Evolutionary conservation across 2,113 vertebrate genomes (phyloP).

Genomic region (Pluvianellus socialis): DNA sequence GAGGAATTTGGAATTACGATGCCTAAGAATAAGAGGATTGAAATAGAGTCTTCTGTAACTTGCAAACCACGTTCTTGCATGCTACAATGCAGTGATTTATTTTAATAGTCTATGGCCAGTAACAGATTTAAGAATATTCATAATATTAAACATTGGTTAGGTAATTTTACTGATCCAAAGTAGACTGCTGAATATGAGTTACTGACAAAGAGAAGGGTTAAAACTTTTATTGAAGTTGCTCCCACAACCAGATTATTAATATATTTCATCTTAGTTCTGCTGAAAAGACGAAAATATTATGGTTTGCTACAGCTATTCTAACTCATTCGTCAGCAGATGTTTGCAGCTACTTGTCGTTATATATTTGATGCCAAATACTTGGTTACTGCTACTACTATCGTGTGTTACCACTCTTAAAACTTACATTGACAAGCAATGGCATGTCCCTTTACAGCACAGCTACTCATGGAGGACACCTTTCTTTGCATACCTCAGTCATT

Average conservation of each 20-base stretch:
- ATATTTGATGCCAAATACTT: background rate
- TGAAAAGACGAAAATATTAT: background rate
- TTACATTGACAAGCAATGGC: background rate
- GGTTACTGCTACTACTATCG: too few relatives aligned
- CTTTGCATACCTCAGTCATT: background rate
- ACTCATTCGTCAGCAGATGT: background rate
- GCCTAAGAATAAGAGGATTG: background rate
- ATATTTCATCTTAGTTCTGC: background rate
- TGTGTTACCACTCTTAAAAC: background rate
- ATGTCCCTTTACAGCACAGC: background rate
- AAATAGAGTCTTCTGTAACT: background rate
- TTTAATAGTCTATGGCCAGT: background rate
- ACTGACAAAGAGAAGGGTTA: background rate
- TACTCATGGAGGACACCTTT: background rate
- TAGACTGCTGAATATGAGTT: background rate
- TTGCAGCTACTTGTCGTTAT: background rate
- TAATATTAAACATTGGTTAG: background rate
- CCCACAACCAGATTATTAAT: background rate
- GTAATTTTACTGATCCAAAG: background rate
- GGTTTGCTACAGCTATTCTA: background rate
- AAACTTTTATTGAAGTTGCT: background rate
- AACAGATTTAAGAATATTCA: background rate
- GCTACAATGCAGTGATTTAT: background rate
- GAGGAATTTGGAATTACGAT: background rate
- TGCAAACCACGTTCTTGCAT: background rate